phyloP scores from a whole-genome alignment of 2,888 invertebrate species.

The Sipunculus nudus region DNA sequence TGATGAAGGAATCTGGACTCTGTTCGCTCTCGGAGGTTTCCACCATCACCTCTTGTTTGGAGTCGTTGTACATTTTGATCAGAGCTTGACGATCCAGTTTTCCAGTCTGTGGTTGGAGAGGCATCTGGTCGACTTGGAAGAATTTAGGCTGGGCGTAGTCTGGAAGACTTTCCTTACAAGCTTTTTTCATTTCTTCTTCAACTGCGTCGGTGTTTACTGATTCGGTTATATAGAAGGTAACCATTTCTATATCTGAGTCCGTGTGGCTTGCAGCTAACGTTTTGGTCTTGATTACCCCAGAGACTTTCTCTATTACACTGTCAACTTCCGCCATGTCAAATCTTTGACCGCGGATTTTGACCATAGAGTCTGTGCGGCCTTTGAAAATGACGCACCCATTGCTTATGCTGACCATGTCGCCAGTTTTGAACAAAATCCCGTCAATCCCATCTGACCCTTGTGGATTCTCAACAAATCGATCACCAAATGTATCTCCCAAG shows the following conservation, averaged over 20 bases:
- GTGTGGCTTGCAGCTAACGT: no score
- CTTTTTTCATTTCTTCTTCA: no score
- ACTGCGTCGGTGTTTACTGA: no score
- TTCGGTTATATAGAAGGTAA: no score
- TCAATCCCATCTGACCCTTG: background rate
- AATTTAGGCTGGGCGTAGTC: conserved; percentile 3
- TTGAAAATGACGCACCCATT: conserved; percentile 76
- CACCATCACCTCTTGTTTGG: no score
- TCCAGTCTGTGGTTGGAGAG: background rate
- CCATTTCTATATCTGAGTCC: no score
- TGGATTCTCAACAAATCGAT: conserved; percentile 68
- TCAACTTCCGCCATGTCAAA: conserved; percentile 88
- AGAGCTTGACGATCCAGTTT: no score
- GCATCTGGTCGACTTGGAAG: background rate
- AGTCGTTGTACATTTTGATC: no score
- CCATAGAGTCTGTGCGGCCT: conserved; percentile 82
- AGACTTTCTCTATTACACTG: background rate
- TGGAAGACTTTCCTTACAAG: no score
- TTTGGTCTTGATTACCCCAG: background rate
- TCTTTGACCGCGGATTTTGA: conserved; percentile 74
- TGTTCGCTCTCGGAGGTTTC: no score
- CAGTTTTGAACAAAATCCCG: conserved; percentile 77
- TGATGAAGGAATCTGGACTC: background rate
- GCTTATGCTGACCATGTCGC: conserved; percentile 81
- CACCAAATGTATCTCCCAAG: conserved; percentile 72